These are phyloP conservation scores for Macaria liturata DNA, from an alignment of 2,888 invertebrate genomes.

Conservation along the genomic window DNA sequence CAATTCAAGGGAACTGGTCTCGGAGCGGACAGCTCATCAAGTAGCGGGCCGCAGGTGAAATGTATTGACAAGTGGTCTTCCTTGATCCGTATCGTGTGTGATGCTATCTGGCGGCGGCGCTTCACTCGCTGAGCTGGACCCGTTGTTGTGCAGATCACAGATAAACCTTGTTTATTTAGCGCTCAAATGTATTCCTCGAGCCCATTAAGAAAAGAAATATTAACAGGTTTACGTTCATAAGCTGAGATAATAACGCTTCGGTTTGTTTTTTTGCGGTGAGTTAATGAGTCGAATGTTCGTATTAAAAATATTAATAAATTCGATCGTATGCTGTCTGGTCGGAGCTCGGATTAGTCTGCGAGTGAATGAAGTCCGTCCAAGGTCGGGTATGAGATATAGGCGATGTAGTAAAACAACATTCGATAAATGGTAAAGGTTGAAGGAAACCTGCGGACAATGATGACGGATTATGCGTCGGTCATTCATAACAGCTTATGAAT, in stretches of 20 bases:
- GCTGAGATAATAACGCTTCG: conserved; percentile 59
- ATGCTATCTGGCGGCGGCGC: conserved; percentile 78
- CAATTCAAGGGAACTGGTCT: conserved; percentile 78
- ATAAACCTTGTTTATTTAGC: conserved; percentile 80
- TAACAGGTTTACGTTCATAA: conserved; percentile 72
- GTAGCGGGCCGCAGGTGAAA: conserved; percentile 73
- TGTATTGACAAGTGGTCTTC: conserved; percentile 83
- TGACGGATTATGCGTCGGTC: conserved; percentile 66
- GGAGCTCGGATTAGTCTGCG: conserved; percentile 40
- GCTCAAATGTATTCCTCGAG: conserved; percentile 72
- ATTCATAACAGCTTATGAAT: conserved; percentile 81
- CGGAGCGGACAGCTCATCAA: conserved; percentile 70
- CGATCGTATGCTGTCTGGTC: conserved; percentile 33
- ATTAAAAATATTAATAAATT: conserved; percentile 55
- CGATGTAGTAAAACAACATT: conserved; percentile 51
- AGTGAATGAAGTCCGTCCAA: conserved; percentile 70
- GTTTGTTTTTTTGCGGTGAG: conserved; percentile 60
- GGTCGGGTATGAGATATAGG: conserved; percentile 53
- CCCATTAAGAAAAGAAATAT: conserved; percentile 75
- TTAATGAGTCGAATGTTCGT: conserved; percentile 67
- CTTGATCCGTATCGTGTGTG: conserved; percentile 80
- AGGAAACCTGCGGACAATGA: conserved; percentile 62
- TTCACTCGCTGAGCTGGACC: conserved; percentile 73
- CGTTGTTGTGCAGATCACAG: conserved; percentile 75
- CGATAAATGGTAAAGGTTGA: conserved; percentile 72